Percentiles rank a stretch among this genome's conserved stretches.
These are phyloP conservation scores for Acanthisitta chloris DNA, from an alignment of 2,113 vertebrate species.

Conservation along the genomic window DNA sequence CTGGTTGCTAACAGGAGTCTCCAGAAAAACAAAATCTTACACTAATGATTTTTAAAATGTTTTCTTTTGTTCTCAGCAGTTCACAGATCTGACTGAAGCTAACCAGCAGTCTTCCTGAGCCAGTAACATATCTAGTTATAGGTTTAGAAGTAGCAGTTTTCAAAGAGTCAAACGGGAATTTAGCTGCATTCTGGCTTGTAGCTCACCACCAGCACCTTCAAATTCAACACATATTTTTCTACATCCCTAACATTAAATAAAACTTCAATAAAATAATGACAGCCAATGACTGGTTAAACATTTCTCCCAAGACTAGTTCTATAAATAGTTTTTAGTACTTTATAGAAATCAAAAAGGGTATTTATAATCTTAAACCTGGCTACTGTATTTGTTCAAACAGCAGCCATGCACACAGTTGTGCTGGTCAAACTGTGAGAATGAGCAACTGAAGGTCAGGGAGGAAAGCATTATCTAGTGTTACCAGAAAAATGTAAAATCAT, in stretches of 20 bases:
- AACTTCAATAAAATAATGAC: not conserved
- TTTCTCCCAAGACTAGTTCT: not conserved
- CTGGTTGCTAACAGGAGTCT: not conserved
- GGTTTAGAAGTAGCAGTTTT: not conserved
- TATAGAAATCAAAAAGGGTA: not conserved
- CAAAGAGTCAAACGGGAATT: not conserved
- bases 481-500: not conserved
- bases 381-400: not conserved
- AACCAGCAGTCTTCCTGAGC: not conserved
- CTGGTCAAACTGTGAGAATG: not conserved
- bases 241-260: not conserved
- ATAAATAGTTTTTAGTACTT: not conserved
- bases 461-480: not conserved
- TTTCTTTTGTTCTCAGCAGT: not conserved
- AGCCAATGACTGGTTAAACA: not conserved
- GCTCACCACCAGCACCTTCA: not conserved
- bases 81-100: not conserved
- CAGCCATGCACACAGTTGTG: not conserved
- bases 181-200: rapidly evolving
- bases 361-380: not conserved
- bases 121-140: not conserved
- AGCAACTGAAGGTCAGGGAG: not conserved
- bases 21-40: not conserved
- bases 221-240: not conserved
- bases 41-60: not conserved